Percentiles rank a stretch among this genome's conserved stretches.
Conservation (phyloP, 2,888 invertebrate species). For the Erpobdella octoculata region DNA sequence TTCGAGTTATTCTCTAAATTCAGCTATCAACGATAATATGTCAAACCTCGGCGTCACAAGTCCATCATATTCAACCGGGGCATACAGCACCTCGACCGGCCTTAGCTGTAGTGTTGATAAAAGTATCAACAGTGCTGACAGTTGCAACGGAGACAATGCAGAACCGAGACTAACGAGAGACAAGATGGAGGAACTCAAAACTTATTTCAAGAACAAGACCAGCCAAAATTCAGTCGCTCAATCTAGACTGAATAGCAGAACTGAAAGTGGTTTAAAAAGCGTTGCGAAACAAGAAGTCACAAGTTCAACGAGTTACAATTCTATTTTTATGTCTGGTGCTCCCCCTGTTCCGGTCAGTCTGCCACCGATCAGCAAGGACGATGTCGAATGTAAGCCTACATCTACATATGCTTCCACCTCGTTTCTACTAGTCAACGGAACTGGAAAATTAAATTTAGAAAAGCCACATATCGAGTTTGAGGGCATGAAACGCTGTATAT, state of each 20-base stretch:
- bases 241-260: neutral
- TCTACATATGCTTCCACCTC: too few species aligned
- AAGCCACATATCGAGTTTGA: neutral
- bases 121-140: neutral
- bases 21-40: too few species aligned
- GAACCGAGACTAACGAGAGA: neutral
- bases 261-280: neutral
- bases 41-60: too few species aligned
- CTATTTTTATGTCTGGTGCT: neutral
- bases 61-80: too few species aligned
- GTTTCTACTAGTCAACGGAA: too few species aligned
- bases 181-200: conserved; percentile 1
- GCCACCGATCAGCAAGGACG: too few species aligned
- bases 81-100: neutral
- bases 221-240: neutral
- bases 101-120: too few species aligned
- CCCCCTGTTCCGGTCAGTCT: too few species aligned
- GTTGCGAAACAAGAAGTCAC: neutral
- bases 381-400: too few species aligned
- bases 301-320: neutral
- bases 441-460: too few species aligned
- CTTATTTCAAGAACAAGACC: conserved; percentile 10
- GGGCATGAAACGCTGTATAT: neutral
- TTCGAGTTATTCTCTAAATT: too few species aligned
- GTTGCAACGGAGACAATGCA: neutral